Evolutionary conservation across 2,888 invertebrate genomes (phyloP).

Genomic region (Patella ulyssiponensis): DNA sequence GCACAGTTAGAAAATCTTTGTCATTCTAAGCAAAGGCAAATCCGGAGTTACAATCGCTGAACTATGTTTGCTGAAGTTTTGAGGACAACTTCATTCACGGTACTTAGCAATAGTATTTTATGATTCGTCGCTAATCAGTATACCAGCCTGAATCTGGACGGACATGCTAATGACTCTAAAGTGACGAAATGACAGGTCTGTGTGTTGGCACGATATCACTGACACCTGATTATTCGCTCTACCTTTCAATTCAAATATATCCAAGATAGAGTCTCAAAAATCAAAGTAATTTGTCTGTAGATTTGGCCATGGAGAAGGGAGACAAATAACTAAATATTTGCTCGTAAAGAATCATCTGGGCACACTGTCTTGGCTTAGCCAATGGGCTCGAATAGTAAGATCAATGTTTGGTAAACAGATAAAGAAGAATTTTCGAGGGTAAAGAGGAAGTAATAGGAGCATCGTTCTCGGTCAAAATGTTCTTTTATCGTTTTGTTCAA

Average conservation of each 20-base stretch:
- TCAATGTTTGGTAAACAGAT: background rate
- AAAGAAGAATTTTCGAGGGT: background rate
- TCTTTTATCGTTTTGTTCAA: slow-evolving; percentile 3
- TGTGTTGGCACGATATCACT: background rate
- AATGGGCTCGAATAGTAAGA: background rate
- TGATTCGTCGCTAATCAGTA: too few species aligned
- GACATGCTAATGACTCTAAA: background rate
- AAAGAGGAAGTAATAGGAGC: background rate
- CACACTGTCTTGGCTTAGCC: background rate
- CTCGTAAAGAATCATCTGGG: background rate
- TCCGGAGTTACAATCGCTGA: too few species aligned
- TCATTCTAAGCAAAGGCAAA: too few species aligned
- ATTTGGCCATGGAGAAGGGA: slow-evolving; percentile 5
- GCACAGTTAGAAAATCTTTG: too few species aligned
- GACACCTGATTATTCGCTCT: background rate
- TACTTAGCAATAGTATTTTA: too few species aligned
- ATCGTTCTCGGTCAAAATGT: background rate
- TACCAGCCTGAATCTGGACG: background rate
- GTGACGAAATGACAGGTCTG: background rate
- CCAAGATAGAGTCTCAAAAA: background rate
- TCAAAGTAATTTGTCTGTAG: slow-evolving; percentile 7
- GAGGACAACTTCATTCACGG: too few species aligned
- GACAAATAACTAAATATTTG: slow-evolving; percentile 1
- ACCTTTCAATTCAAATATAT: slow-evolving; percentile 8
- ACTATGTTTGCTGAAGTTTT: too few species aligned